phyloP scores from a whole-genome alignment of 2,888 invertebrate genomes.

The Cybosia mesomella region DNA sequence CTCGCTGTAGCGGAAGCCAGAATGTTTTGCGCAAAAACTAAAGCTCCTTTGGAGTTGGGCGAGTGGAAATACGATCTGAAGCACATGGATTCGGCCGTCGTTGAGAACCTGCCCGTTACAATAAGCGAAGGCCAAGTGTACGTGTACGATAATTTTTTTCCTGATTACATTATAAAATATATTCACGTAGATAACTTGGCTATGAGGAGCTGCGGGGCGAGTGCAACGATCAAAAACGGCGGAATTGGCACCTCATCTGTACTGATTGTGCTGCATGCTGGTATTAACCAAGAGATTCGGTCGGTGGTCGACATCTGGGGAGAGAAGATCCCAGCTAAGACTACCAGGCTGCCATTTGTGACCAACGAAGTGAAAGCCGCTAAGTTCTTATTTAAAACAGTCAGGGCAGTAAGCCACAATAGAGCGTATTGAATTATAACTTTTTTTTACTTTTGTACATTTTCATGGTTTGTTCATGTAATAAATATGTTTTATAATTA shows the following conservation, averaged over 20 bases:
- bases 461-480: conserved; percentile 13
- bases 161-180: conserved; percentile 70
- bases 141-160: conserved; percentile 77
- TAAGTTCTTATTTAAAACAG: conserved; percentile 61
- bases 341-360: conserved; percentile 3
- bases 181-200: conserved; percentile 78
- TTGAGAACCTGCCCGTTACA: conserved; percentile 71
- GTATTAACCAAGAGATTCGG: conserved; percentile 71
- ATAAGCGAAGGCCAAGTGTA: conserved; percentile 73
- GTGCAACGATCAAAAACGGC: conserved; percentile 66
- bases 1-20: conserved; percentile 48
- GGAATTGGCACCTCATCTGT: conserved; percentile 68
- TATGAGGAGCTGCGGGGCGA: conserved; percentile 72
- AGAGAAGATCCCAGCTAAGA: conserved; percentile 40
- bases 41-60: conserved; percentile 71
- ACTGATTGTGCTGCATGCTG: conserved; percentile 71
- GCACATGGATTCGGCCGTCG: conserved; percentile 73
- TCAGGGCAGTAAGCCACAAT: conserved; percentile 68
- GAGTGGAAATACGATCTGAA: conserved; percentile 63
- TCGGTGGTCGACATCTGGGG: conserved; percentile 81
- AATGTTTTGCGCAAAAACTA: conserved; percentile 65
- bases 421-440: conserved; percentile 41
- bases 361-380: conserved; percentile 48
- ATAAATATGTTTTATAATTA: conserved; percentile 8
- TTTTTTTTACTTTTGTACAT: conserved; percentile 16